Percentiles rank a stretch among this genome's conserved stretches.
Conservation (phyloP, 1,140 invertebrate species). For the Drosophila kurseongensis region DNA sequence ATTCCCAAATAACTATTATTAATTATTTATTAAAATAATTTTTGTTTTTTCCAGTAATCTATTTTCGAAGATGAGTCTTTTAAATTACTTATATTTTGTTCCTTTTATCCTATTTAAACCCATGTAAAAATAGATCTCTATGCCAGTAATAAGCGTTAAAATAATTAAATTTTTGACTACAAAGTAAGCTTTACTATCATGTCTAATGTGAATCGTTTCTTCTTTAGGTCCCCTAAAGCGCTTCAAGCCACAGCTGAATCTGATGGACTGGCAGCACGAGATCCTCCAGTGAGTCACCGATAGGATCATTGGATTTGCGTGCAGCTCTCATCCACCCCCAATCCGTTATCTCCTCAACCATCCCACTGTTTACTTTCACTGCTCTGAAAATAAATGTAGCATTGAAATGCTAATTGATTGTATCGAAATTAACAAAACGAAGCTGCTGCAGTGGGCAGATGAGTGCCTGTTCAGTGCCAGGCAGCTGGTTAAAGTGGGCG, state of each 20-base stretch:
- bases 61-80: too few species aligned
- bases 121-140: too few species aligned
- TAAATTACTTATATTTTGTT: too few species aligned
- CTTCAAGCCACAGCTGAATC: slow-evolving; percentile 74
- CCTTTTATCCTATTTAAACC: too few species aligned
- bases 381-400: slow-evolving; percentile 63
- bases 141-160: not conserved
- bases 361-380: slow-evolving; percentile 66
- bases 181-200: not conserved
- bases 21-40: too few species aligned
- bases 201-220: slow-evolving; percentile 10
- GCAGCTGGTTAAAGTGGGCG: slow-evolving; percentile 63
- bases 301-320: slow-evolving; percentile 41
- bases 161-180: not conserved
- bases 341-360: slow-evolving; percentile 15
- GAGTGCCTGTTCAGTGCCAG: slow-evolving; percentile 41
- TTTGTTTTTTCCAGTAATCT: too few species aligned
- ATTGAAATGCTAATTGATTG: slow-evolving; percentile 67
- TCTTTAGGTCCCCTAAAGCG: slow-evolving; percentile 78
- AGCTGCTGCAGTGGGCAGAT: slow-evolving; percentile 15
- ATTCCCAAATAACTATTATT: too few species aligned
- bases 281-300: slow-evolving; percentile 57
- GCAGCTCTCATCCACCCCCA: slow-evolving; percentile 33
- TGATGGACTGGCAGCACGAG: slow-evolving; percentile 79
- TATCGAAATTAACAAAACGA: slow-evolving; percentile 40